A percentile compares a stretch with the other conserved stretches of the same genome.
phyloP scores from a whole-genome alignment of 2,113 vertebrate species.

The Mustela lutreola region DNA sequence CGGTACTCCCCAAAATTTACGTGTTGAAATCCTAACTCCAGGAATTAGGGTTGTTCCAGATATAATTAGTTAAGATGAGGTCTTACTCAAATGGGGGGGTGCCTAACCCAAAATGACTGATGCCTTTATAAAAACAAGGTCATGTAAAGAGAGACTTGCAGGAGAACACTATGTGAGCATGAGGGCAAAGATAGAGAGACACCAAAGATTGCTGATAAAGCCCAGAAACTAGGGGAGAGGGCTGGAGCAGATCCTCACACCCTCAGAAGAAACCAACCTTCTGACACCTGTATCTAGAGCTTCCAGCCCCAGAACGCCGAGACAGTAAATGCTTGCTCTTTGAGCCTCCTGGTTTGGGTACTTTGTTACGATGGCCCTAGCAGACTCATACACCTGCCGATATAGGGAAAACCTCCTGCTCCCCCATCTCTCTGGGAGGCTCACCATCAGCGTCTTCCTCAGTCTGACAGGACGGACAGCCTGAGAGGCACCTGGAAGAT shows the following conservation, averaged over 20 bases:
- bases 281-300: not conserved
- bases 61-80: not conserved
- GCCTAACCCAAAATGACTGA: not conserved
- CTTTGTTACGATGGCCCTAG: not conserved
- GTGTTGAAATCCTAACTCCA: not conserved
- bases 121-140: not conserved
- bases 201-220: not conserved
- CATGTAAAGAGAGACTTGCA: not conserved
- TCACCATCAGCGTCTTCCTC: not conserved
- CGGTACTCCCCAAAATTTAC: not conserved
- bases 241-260: not conserved
- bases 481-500: too few species aligned
- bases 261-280: not conserved
- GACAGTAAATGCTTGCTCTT: not conserved
- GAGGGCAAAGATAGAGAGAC: not conserved
- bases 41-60: not conserved
- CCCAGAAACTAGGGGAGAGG: not conserved
- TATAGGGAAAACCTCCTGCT: not conserved
- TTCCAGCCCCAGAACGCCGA: not conserved
- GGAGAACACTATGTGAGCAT: not conserved
- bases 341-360: not conserved
- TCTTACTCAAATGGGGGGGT: not conserved
- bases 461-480: not conserved
- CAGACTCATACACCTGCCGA: not conserved
- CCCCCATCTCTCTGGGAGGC: not conserved